phyloP scores from a whole-genome alignment of 2,113 vertebrate genomes.

The Agelaius phoeniceus region DNA sequence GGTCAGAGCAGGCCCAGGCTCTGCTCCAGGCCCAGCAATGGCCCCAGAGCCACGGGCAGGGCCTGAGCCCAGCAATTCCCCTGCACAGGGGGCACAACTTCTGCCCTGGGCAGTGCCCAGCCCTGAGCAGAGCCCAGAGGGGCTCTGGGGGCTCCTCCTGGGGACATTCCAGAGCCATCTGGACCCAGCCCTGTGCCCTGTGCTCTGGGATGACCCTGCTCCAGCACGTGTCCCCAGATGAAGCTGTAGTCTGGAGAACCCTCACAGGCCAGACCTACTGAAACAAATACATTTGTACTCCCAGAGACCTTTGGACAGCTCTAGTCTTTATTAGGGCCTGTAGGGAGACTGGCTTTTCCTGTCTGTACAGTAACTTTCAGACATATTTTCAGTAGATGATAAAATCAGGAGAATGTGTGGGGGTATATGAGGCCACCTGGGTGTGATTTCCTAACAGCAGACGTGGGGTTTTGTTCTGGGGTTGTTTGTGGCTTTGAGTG shows the following conservation, averaged over 20 bases:
- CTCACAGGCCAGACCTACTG: neutral
- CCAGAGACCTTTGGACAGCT: slow-evolving; percentile 44
- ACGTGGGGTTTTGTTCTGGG: neutral
- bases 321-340: neutral
- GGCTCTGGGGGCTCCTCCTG: neutral
- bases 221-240: neutral
- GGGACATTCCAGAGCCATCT: neutral
- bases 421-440: slow-evolving; percentile 30
- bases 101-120: neutral
- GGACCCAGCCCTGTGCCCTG: neutral
- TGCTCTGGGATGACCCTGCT: neutral
- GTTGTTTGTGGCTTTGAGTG: neutral
- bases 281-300: slow-evolving; percentile 5
- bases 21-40: neutral
- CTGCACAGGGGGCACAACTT: neutral
- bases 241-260: neutral
- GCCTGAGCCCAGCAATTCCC: neutral
- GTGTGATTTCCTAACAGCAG: neutral
- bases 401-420: slow-evolving; percentile 7
- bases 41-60: neutral
- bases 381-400: slow-evolving; percentile 25
- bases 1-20: neutral
- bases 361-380: slow-evolving; percentile 40
- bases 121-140: neutral
- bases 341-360: slow-evolving; percentile 55